Base-by-base conservation (phyloP, 1,140 invertebrate genomes). In the Aphaenogaster rudis region DNA sequence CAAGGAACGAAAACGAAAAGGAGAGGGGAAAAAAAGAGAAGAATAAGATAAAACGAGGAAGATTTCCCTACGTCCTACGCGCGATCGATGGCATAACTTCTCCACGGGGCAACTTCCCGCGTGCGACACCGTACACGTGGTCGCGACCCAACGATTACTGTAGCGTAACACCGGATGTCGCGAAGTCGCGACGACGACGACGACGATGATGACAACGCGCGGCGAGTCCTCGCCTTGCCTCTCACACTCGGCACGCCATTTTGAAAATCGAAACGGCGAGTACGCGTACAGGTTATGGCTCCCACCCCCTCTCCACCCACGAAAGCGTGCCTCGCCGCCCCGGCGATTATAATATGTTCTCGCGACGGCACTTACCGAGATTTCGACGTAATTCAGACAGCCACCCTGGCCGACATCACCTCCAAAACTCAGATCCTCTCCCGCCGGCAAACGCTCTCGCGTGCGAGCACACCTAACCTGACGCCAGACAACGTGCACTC, bases 241-340 rank as follows among this genome's bases (percentile, higher is more conserved):
- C 69, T 76, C 33, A 48, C 61, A 59, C 42, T 54, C n/a, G 11
- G 45, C 45, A 91, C 90, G 90, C 90, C 90, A 91, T 91, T 88
- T 91, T 91, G 90, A 79, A 87, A 86, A 61, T 9, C 17, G 28
- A 63, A 76, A 54, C 21, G 5, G 36, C 3, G 52, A 50, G 11
- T 71, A 9, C 36, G 13, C 8, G 42, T 79, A 84, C 9, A 91
- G 90, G 90, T 91, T 91, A 91, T 84, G 39, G 54, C 48, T 76
- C 28, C 17, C n/a, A 17, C n/a, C 17, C 72, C 39, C 42, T 59
- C 39, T 15, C 74, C 77, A 45, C 74, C 57, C 11, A 61, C 66
- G 42, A 59, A 61, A 59, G n/a, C 17, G 15, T n/a, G 17, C 4
- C 28, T 2, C n/a, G 9, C 17, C n/a, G 28, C 0, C 50, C 63